Evolutionary conservation across 2,113 vertebrate species (phyloP).

Genomic region (Aythya baeri): DNA sequence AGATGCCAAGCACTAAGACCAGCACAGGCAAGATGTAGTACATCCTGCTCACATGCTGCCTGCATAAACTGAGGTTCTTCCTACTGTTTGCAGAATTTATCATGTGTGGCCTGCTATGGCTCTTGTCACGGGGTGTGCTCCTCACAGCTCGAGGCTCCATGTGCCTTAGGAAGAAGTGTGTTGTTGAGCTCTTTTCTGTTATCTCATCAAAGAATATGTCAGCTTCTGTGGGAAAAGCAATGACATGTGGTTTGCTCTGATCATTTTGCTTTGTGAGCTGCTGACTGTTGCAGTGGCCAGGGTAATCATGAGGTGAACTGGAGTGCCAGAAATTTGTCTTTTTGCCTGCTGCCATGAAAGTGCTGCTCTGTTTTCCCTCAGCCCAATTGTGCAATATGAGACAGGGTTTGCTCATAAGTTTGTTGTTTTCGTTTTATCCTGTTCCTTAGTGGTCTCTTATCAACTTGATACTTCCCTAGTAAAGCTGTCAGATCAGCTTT

Average conservation of each 20-base stretch:
- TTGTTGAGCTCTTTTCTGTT: not conserved
- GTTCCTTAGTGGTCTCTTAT: not conserved
- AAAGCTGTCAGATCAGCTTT: not conserved
- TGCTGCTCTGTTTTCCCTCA: not conserved
- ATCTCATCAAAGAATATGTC: not conserved
- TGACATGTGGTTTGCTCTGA: not conserved
- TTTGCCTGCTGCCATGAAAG: not conserved
- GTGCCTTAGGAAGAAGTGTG: not conserved
- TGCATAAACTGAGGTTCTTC: not conserved
- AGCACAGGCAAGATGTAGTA: not conserved
- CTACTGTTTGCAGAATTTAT: not conserved
- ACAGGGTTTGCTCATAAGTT: not conserved
- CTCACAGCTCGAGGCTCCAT: not conserved
- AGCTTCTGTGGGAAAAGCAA: not conserved
- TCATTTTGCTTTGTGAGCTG: not conserved
- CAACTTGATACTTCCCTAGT: not conserved
- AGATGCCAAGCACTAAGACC: not conserved
- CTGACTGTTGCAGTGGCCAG: not conserved
- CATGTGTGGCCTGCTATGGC: not conserved
- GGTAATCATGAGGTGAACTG: not conserved
- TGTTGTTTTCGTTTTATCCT: not conserved
- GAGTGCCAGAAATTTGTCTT: slow-evolving; percentile 18
- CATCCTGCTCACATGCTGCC: not conserved
- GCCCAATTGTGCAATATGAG: not conserved
- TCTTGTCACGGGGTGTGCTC: not conserved